These are phyloP conservation scores for Poeciliopsis infans DNA, from an alignment of 2,797 vertebrate genomes.

Conservation along the genomic window DNA sequence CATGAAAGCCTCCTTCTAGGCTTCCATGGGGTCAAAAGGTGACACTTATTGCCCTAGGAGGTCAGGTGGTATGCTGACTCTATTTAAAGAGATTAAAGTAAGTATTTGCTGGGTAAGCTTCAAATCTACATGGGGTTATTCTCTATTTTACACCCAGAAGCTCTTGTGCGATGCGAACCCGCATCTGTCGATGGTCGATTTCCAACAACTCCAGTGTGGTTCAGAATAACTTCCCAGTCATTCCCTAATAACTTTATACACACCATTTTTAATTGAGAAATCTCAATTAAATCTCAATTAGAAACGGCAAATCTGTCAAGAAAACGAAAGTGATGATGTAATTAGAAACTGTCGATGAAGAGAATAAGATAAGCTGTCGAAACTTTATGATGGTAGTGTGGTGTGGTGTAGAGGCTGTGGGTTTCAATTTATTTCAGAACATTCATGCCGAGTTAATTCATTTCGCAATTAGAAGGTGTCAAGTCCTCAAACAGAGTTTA, in stretches of 20 bases:
- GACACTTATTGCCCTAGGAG: conserved; percentile 37
- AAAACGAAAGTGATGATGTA: not conserved
- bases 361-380: not conserved
- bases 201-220: not conserved
- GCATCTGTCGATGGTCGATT: not conserved
- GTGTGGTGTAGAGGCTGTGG: not conserved
- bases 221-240: conserved; percentile 1
- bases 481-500: conserved; percentile 12
- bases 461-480: conserved; percentile 1
- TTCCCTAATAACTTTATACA: not conserved
- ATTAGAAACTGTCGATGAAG: not conserved
- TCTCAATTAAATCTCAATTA: too few species aligned
- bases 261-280: not conserved
- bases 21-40: conserved; percentile 46
- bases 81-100: conserved; percentile 25
- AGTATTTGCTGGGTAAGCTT: conserved; percentile 10
- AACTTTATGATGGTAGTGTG: not conserved
- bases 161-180: conserved; percentile 2
- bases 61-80: conserved; percentile 32
- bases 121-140: conserved; percentile 21
- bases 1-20: conserved; percentile 47
- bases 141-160: conserved; percentile 11
- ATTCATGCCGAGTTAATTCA: not conserved
- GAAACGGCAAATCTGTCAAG: not conserved
- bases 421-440: not conserved